A percentile compares a stretch with the other conserved stretches of the same genome.
These are phyloP conservation scores for Vireo griseus DNA, from an alignment of 2,797 vertebrate genomes.

Conservation along the genomic window DNA sequence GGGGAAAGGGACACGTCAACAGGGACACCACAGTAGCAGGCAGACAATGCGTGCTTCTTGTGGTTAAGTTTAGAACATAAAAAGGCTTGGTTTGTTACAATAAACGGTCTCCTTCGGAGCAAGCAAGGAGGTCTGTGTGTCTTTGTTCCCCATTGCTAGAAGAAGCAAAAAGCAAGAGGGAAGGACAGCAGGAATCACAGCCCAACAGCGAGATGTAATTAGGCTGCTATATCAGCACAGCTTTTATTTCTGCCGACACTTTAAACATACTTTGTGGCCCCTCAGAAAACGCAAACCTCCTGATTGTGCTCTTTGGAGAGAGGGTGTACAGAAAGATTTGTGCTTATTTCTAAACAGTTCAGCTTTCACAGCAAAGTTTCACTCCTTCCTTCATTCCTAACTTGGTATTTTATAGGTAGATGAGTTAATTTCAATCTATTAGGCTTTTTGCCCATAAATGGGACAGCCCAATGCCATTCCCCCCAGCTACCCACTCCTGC, in stretches of 20 bases:
- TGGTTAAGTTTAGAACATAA: not conserved
- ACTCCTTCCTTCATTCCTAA: not conserved
- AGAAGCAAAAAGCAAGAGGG: not conserved
- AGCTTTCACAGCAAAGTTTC: not conserved
- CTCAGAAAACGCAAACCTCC: not conserved
- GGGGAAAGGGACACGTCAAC: not conserved
- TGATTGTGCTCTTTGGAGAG: accelerated
- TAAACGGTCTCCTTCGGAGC: not conserved
- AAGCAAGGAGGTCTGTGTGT: not conserved
- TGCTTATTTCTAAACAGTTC: not conserved
- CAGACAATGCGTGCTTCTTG: not conserved
- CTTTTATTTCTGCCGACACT: not conserved
- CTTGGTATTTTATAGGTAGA: not conserved
- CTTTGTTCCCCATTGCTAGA: not conserved
- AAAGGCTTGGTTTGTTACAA: not conserved
- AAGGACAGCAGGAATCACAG: not conserved
- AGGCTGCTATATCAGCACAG: not conserved
- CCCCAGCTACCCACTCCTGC: not conserved
- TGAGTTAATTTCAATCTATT: not conserved
- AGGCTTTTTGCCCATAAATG: not conserved
- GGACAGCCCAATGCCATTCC: not conserved
- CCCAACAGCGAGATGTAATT: not conserved
- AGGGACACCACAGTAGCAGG: not conserved
- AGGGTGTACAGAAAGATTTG: not conserved
- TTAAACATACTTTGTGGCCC: not conserved